phyloP scores from a whole-genome alignment of 2,888 invertebrate species.

The Andrena hattorfiana region DNA sequence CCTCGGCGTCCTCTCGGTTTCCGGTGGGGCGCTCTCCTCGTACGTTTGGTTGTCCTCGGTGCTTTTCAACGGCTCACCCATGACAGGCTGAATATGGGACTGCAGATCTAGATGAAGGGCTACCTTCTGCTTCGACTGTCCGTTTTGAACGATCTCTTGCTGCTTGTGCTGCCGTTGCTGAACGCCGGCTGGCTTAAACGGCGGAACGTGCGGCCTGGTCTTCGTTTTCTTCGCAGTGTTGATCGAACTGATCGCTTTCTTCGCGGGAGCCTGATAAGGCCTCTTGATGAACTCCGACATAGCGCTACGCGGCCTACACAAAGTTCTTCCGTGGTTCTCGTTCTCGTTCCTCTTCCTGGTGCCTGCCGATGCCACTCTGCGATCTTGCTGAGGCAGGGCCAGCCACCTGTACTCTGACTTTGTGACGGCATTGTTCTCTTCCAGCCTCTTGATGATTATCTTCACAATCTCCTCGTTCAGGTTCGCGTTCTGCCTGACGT shows the following conservation, averaged over 20 bases:
- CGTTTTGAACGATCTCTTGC: conserved; percentile 17
- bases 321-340: conserved; percentile 33
- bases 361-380: conserved; percentile 72
- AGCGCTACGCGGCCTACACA: conserved; percentile 69
- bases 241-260: conserved; percentile 49
- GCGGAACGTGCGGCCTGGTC: conserved; percentile 28
- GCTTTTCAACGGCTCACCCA: conserved; percentile 15
- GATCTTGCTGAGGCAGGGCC: conserved; percentile 70
- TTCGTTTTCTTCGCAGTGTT: conserved; percentile 61
- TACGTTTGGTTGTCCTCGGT: conserved; percentile 10
- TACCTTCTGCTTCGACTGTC: conserved; percentile 56
- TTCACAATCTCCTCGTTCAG: conserved; percentile 86
- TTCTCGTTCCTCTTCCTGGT: conserved; percentile 36
- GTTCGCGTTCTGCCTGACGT: conserved; percentile 88
- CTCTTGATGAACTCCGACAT: conserved; percentile 63
- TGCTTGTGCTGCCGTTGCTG: conserved; percentile 18
- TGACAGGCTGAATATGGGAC: conserved; percentile 69
- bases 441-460: conserved; percentile 77
- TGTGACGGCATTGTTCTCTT: conserved; percentile 55
- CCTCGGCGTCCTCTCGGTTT: conserved; percentile 20
- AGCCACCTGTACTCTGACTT: conserved; percentile 79
- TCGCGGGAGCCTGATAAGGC: conserved; percentile 57
- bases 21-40: conserved; percentile 11
- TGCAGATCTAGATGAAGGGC: conserved; percentile 79
- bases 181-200: not conserved